Conservation (phyloP, 2,113 vertebrate genomes). For the Bombycilla garrulus region DNA sequence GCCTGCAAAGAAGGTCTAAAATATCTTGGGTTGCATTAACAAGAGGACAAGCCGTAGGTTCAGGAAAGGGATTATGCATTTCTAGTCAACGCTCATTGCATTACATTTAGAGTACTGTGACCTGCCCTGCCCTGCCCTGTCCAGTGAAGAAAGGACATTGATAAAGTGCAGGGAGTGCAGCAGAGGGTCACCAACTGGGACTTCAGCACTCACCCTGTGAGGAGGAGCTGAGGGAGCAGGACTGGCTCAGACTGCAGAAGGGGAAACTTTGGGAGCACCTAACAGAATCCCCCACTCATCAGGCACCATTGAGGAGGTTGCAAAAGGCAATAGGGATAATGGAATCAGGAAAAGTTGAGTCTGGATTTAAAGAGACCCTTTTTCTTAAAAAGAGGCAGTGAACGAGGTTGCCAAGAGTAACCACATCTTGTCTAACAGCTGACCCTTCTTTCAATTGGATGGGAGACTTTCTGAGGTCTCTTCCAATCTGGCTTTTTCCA, state of each 20-base stretch:
- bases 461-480: not conserved
- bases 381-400: not conserved
- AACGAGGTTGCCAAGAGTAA: not conserved
- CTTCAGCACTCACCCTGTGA: not conserved
- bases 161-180: not conserved
- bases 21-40: not conserved
- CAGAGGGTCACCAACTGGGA: not conserved
- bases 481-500: not conserved
- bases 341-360: not conserved
- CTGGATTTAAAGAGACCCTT: not conserved
- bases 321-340: not conserved
- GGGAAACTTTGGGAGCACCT: not conserved
- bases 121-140: not conserved
- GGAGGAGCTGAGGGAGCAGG: not conserved
- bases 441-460: not conserved
- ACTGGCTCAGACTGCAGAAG: not conserved
- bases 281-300: fast-evolving
- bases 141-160: not conserved
- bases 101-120: not conserved
- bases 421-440: not conserved
- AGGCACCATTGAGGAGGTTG: not conserved
- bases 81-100: not conserved
- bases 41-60: not conserved
- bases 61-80: not conserved
- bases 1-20: not conserved